Evolutionary conservation across 1,140 invertebrate species (phyloP).

Genomic region (Apis mellifera): DNA sequence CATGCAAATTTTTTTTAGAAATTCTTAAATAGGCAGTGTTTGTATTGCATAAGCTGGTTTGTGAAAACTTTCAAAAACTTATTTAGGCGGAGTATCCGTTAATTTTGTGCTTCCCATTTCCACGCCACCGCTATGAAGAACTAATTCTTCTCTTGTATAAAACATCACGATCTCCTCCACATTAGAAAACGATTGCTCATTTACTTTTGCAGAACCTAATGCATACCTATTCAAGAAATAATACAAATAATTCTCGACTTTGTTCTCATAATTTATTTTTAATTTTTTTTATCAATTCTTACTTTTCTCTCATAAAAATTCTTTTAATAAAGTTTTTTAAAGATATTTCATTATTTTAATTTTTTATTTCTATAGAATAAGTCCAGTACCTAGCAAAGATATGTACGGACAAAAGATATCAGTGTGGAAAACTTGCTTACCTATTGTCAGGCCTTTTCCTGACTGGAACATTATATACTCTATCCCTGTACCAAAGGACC

Average conservation of each 20-base stretch:
- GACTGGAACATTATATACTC: slow-evolving; percentile 78
- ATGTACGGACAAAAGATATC: slow-evolving; percentile 18
- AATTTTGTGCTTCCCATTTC: slow-evolving; percentile 75
- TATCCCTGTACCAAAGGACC: slow-evolving; percentile 77
- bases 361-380: background rate
- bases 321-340: background rate
- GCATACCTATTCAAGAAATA: slow-evolving; percentile 70
- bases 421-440: slow-evolving; percentile 56
- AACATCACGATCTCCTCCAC: slow-evolving; percentile 78
- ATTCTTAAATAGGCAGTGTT: slow-evolving; percentile 36
- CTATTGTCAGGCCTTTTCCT: slow-evolving; percentile 75
- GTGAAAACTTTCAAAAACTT: background rate
- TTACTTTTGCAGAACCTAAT: slow-evolving; percentile 71
- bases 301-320: background rate
- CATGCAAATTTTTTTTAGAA: background rate
- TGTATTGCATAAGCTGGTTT: background rate
- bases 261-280: background rate
- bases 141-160: slow-evolving; percentile 72
- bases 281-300: background rate
- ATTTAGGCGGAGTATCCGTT: slow-evolving; percentile 74
- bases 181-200: slow-evolving; percentile 72
- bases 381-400: background rate
- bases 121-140: slow-evolving; percentile 73
- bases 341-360: background rate
- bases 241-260: background rate